phyloP scores from a whole-genome alignment of 2,797 vertebrate species.

The Danionella dracula region DNA sequence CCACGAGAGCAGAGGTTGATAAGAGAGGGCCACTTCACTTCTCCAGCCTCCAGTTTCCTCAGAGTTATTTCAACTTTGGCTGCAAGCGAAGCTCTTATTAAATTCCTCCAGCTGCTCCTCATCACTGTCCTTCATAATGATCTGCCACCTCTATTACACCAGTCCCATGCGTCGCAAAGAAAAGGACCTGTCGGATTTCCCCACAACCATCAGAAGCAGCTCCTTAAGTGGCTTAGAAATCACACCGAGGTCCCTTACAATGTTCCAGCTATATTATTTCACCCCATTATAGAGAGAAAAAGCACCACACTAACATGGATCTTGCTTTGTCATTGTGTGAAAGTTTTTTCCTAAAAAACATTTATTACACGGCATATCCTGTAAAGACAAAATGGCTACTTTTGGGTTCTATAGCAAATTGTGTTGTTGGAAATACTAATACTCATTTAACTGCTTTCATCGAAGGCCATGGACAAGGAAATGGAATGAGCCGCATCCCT shows the following conservation, averaged over 20 bases:
- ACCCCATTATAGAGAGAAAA: not conserved
- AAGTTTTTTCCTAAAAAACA: too few species aligned
- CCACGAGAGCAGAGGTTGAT: constrained; percentile 18
- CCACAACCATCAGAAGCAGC: not conserved
- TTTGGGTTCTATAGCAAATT: too few species aligned
- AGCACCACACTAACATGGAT: not conserved
- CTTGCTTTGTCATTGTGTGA: not conserved
- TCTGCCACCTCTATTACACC: constrained; percentile 11
- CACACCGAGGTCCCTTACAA: not conserved
- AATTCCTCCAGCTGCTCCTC: constrained; percentile 42
- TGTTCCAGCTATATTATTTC: not conserved
- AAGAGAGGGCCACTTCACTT: constrained; percentile 14
- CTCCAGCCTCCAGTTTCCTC: not conserved
- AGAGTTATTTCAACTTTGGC: constrained; percentile 31
- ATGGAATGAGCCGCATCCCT: too few species aligned
- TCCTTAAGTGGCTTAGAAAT: not conserved
- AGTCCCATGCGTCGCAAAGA: not conserved
- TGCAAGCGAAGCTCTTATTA: constrained; percentile 47
- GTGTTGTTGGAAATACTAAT: too few species aligned
- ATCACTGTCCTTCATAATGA: constrained; percentile 36
- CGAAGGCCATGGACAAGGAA: too few species aligned
- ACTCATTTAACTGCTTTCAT: too few species aligned
- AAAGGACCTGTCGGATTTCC: not conserved
- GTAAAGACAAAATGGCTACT: too few species aligned
- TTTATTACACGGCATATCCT: too few species aligned